These are phyloP conservation scores for Torymus aiolomorphi DNA, from an alignment of 2,888 invertebrate genomes.

Conservation along the genomic window DNA sequence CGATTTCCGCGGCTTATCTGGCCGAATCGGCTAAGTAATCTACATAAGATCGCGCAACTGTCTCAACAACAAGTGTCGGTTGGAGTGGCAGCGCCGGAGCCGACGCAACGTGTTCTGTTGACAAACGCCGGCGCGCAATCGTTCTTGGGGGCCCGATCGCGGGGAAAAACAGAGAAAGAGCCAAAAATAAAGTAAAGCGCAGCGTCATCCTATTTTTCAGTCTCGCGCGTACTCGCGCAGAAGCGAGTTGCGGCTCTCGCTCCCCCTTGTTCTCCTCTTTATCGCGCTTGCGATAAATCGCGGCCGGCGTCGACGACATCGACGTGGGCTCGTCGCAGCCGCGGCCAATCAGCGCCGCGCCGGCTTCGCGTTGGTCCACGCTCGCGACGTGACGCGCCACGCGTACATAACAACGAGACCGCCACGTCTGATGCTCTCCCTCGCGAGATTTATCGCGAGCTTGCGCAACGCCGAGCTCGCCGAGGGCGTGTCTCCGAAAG, in stretches of 20 bases:
- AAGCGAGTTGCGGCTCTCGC: too few relatives aligned
- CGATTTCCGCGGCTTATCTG: too few relatives aligned
- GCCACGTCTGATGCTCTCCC: neutral
- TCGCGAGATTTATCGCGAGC: neutral
- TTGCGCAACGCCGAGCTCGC: slow-evolving; percentile 20
- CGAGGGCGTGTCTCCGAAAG: too few relatives aligned
- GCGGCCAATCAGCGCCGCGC: slow-evolving; percentile 31
- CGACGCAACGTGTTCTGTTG: too few relatives aligned
- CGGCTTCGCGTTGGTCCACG: slow-evolving; percentile 44
- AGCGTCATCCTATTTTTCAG: neutral
- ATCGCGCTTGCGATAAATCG: slow-evolving; percentile 19
- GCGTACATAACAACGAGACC: neutral
- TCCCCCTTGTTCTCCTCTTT: slow-evolving; percentile 31
- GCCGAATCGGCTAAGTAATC: too few relatives aligned
- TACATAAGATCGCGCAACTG: too few relatives aligned
- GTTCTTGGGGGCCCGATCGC: too few relatives aligned
- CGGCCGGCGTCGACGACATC: neutral
- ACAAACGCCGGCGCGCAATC: too few relatives aligned
- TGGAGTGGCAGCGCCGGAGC: too few relatives aligned
- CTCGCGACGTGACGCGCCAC: neutral
- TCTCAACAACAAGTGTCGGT: too few relatives aligned
- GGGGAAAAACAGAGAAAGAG: neutral
- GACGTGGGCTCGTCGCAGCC: slow-evolving; percentile 41
- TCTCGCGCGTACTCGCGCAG: too few relatives aligned
- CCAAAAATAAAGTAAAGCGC: slow-evolving; percentile 11